phyloP scores from a whole-genome alignment of 2,113 vertebrate species.

The Salminus brasiliensis region DNA sequence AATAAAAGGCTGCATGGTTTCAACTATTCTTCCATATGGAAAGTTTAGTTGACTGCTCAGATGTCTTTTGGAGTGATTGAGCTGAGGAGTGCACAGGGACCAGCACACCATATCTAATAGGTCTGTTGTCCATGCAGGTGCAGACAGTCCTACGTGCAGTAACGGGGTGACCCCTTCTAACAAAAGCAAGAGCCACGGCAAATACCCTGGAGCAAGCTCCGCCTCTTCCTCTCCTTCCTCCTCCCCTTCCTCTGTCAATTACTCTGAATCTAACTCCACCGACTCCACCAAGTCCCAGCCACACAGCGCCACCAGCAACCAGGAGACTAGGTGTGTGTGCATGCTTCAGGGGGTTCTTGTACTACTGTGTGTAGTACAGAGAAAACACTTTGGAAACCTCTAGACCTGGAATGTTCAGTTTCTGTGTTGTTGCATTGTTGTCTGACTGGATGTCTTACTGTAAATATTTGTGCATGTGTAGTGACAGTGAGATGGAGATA shows the following conservation, averaged over 20 bases:
- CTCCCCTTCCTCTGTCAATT: slow-evolving; percentile 96
- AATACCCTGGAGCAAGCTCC: slow-evolving; percentile 91
- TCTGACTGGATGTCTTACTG: slow-evolving; percentile 19
- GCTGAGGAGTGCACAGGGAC: too few relatives aligned
- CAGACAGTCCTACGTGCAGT: slow-evolving; percentile 96
- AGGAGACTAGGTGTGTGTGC: slow-evolving; percentile 89
- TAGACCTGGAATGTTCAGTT: too few relatives aligned
- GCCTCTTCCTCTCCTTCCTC: slow-evolving; percentile 92
- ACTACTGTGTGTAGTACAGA: too few relatives aligned
- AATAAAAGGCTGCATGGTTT: too few relatives aligned
- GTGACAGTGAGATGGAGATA: slow-evolving; percentile 98
- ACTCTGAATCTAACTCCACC: slow-evolving; percentile 96
- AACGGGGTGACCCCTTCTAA: slow-evolving; percentile 88
- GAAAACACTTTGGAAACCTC: too few relatives aligned
- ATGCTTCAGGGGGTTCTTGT: not conserved
- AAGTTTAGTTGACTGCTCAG: too few relatives aligned
- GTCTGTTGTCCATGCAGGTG: slow-evolving; percentile 72
- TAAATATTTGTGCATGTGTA: slow-evolving; percentile 56
- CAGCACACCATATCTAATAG: too few relatives aligned
- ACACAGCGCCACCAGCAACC: slow-evolving; percentile 94
- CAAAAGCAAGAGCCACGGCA: slow-evolving; percentile 90
- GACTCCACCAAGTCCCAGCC: slow-evolving; percentile 98
- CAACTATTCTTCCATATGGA: too few relatives aligned
- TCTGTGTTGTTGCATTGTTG: too few relatives aligned
- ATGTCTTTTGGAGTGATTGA: not conserved